Conservation (phyloP, 1,140 invertebrate species). For the Megalonaias nervosa region DNA sequence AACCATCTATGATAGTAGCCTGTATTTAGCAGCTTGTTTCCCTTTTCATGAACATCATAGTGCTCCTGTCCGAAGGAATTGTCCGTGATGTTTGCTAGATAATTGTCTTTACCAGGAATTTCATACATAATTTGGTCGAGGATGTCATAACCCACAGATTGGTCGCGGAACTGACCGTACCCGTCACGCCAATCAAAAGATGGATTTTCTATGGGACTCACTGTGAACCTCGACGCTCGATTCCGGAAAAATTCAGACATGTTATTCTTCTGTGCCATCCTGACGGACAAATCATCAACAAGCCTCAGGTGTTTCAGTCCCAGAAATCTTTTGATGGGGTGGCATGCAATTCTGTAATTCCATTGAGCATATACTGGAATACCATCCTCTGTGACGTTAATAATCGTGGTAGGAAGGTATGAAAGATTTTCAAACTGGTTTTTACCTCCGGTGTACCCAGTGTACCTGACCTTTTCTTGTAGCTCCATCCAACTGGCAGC, state of each 20-base stretch:
- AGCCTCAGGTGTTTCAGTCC: conserved; percentile 25
- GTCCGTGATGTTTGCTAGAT: conserved; percentile 24
- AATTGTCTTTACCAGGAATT: conserved; percentile 45
- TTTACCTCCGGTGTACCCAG: conserved; percentile 25
- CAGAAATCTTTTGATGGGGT: conserved; percentile 37
- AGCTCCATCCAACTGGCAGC: conserved; percentile 43
- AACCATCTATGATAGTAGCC: too few relatives aligned
- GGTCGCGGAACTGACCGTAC: conserved; percentile 21
- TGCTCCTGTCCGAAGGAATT: conserved; percentile 15
- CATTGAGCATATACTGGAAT: background rate
- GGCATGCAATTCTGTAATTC: conserved; percentile 36
- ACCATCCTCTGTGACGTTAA: background rate
- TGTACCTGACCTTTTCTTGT: conserved; percentile 39
- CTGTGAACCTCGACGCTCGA: conserved; percentile 23
- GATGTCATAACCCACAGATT: conserved; percentile 3
- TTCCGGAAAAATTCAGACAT: conserved; percentile 20
- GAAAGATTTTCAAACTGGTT: background rate
- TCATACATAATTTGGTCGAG: conserved; percentile 45
- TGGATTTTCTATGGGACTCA: background rate
- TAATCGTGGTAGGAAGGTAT: background rate
- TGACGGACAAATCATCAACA: conserved; percentile 31
- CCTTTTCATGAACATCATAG: too few relatives aligned
- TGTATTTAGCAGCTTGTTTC: too few relatives aligned
- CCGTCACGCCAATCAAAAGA: conserved; percentile 11
- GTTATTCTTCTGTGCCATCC: conserved; percentile 19